These are phyloP conservation scores for Andrena trimmerana DNA, from an alignment of 2,888 invertebrate genomes.

Conservation along the genomic window DNA sequence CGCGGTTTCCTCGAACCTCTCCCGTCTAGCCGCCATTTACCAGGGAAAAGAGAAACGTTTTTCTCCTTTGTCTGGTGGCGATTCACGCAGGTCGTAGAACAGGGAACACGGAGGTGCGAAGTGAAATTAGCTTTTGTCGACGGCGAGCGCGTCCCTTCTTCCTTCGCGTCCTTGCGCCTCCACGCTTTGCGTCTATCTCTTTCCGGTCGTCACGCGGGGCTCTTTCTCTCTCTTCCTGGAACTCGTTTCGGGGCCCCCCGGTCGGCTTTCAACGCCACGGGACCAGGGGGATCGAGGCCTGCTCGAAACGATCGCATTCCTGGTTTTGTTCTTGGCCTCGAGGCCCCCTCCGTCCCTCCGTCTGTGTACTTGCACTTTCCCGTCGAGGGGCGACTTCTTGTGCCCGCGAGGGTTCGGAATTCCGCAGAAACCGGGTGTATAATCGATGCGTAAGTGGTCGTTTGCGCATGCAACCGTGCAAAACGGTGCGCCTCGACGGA, in stretches of 20 bases:
- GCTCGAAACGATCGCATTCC: slow-evolving; percentile 54
- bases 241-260: slow-evolving; percentile 65
- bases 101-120: slow-evolving; percentile 58
- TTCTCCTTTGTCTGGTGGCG: slow-evolving; percentile 33
- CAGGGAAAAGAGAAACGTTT: slow-evolving; percentile 11
- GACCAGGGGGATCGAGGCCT: slow-evolving; percentile 31
- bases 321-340: slow-evolving; percentile 39
- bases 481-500: not conserved
- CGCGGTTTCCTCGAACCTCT: slow-evolving; percentile 18
- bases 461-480: slow-evolving; percentile 4
- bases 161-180: slow-evolving; percentile 4
- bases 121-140: slow-evolving; percentile 68
- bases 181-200: slow-evolving; percentile 28
- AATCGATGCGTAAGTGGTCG: slow-evolving; percentile 28
- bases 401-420: not conserved
- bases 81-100: slow-evolving; percentile 31
- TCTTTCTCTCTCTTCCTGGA: slow-evolving; percentile 71
- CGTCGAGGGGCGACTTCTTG: slow-evolving; percentile 23
- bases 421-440: slow-evolving; percentile 8
- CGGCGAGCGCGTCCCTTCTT: slow-evolving; percentile 33
- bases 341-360: not conserved
- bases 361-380: slow-evolving; percentile 16
- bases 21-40: slow-evolving; percentile 20
- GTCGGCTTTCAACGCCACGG: slow-evolving; percentile 45
- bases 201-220: slow-evolving; percentile 42